These are phyloP conservation scores for Eulemur mongoz DNA, from an alignment of 2,797 vertebrate genomes.

Conservation along the genomic window DNA sequence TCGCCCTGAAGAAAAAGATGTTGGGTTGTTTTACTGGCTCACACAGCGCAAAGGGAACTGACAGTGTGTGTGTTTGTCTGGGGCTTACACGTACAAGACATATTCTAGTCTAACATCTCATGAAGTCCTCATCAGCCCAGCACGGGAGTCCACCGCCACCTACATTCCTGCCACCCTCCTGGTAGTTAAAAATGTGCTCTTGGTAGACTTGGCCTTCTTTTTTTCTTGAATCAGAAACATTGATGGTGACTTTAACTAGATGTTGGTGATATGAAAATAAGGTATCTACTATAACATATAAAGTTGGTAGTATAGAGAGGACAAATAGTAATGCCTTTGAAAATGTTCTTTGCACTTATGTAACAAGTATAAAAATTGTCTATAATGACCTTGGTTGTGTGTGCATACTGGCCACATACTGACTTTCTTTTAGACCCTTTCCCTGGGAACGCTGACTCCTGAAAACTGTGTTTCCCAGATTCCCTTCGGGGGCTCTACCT, in stretches of 20 bases:
- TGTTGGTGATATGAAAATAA: neutral
- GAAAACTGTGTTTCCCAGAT: neutral
- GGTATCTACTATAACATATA: neutral
- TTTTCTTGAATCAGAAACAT: neutral
- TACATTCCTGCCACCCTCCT: neutral
- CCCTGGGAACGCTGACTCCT: neutral
- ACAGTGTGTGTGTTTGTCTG: neutral
- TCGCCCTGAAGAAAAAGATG: conserved; percentile 36
- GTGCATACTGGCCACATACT: neutral
- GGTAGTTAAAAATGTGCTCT: neutral
- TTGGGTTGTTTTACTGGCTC: conserved; percentile 36
- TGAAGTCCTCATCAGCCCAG: neutral
- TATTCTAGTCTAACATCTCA: neutral
- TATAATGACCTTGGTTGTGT: rapidly evolving
- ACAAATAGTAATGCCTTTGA: rapidly evolving
- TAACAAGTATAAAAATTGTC: neutral
- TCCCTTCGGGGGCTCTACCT: neutral
- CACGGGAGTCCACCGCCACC: neutral
- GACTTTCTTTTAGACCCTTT: neutral
- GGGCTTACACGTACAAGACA: neutral
- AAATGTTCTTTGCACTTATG: neutral
- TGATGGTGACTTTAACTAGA: neutral
- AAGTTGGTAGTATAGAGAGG: neutral
- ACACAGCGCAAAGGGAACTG: neutral
- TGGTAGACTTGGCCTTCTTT: neutral